Conservation (phyloP, 2,888 invertebrate species). For the Thereva unica region DNA sequence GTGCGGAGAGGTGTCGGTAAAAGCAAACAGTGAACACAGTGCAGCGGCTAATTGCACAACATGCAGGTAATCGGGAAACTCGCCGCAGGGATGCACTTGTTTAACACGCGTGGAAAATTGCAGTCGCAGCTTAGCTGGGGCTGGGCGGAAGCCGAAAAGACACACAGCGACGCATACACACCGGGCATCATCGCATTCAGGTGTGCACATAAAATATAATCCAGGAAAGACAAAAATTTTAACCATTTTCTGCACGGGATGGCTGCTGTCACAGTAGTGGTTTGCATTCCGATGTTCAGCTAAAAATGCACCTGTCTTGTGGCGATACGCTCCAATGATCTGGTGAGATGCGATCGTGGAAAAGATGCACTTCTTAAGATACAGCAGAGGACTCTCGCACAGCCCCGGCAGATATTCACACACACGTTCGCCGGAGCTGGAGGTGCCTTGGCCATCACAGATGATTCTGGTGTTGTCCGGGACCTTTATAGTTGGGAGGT, state of each 20-base stretch:
- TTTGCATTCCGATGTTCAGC: slow-evolving; percentile 28
- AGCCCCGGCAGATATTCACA: slow-evolving; percentile 11
- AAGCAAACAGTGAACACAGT: slow-evolving; percentile 25
- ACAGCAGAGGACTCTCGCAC: slow-evolving; percentile 15
- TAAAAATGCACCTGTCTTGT: slow-evolving; percentile 37
- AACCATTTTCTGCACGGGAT: slow-evolving; percentile 16
- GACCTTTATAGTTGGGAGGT: too few species aligned
- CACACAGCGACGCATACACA: slow-evolving; percentile 11
- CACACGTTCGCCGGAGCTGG: not conserved
- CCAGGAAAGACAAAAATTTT: slow-evolving; percentile 19
- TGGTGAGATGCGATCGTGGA: slow-evolving; percentile 32
- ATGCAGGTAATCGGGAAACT: slow-evolving; percentile 23
- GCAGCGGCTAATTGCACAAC: slow-evolving; percentile 25
- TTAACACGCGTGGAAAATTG: slow-evolving; percentile 22
- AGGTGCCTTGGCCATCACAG: not conserved
- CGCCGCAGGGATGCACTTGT: slow-evolving; percentile 32
- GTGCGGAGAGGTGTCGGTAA: not conserved
- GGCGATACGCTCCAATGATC: slow-evolving; percentile 35
- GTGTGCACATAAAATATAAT: too few species aligned
- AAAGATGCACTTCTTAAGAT: slow-evolving; percentile 35
- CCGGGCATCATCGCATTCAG: not conserved
- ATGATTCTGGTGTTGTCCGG: too few species aligned
- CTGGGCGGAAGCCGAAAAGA: slow-evolving; percentile 15
- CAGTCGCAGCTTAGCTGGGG: not conserved
- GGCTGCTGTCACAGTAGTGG: slow-evolving; percentile 3